Evolutionary conservation across 2,797 vertebrate species (phyloP).

Genomic region (Tapirus indicus): DNA sequence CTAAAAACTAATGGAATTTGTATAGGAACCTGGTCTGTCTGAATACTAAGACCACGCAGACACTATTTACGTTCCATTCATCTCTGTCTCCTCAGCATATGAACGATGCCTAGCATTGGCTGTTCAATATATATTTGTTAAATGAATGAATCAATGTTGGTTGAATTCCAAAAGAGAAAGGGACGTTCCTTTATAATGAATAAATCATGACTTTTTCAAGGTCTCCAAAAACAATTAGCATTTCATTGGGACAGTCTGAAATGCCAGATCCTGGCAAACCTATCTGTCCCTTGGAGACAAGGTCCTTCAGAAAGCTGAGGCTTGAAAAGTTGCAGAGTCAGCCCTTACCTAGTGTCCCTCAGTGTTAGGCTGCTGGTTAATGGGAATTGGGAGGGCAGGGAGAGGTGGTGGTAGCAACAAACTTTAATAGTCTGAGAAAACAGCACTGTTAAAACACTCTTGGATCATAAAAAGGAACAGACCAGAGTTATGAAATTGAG

Average conservation of each 20-base stretch:
- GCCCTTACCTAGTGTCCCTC: neutral
- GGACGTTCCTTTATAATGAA: neutral
- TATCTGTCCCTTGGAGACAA: neutral
- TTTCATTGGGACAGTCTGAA: neutral
- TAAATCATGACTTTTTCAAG: conserved; percentile 20
- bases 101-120: neutral
- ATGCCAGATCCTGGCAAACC: neutral
- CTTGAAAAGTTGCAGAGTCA: neutral
- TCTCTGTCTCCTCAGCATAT: neutral
- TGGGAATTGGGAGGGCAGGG: neutral
- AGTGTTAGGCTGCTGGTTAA: neutral
- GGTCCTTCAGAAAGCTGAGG: neutral
- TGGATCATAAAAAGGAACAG: neutral
- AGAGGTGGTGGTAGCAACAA: neutral
- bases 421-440: neutral
- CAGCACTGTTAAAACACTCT: neutral
- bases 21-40: neutral
- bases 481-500: neutral
- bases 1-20: neutral
- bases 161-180: conserved; percentile 47
- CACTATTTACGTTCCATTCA: neutral
- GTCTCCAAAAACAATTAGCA: neutral
- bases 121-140: neutral
- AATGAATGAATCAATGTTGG: conserved; percentile 55
- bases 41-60: neutral